These are phyloP conservation scores for Tholera decimalis DNA, from an alignment of 2,888 invertebrate genomes.

Conservation along the genomic window DNA sequence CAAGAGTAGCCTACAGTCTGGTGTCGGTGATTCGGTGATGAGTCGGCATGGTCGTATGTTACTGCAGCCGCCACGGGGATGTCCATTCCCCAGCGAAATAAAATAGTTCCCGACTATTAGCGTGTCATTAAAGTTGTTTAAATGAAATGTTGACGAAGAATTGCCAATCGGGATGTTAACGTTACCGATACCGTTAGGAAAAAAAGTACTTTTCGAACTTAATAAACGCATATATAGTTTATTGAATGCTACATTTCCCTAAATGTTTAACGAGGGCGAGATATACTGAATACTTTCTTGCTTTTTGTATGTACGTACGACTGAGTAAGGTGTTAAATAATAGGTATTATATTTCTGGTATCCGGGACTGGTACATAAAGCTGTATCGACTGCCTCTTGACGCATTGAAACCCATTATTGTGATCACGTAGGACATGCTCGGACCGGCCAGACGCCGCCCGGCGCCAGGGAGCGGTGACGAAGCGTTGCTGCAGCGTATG, in stretches of 20 bases:
- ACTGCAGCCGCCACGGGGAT: constrained; percentile 16
- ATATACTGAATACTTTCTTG: no score
- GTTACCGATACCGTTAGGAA: constrained; percentile 6
- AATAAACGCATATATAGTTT: constrained; percentile 6
- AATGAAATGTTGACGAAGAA: constrained; percentile 20
- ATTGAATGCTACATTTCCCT: background rate
- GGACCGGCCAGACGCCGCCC: background rate
- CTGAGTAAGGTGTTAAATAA: no score
- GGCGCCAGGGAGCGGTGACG: no score
- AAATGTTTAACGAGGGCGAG: background rate
- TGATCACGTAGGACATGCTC: background rate
- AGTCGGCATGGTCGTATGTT: constrained; percentile 10
- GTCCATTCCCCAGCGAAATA: background rate
- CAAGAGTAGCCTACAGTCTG: constrained; percentile 1
- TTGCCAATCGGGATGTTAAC: constrained; percentile 2
- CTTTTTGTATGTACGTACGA: no score
- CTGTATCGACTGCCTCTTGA: background rate
- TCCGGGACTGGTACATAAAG: no score
- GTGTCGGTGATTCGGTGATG: constrained; percentile 18
- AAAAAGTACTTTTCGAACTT: constrained; percentile 37
- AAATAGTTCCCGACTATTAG: constrained; percentile 30
- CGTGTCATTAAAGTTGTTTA: constrained; percentile 36
- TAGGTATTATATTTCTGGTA: no score
- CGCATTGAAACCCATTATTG: constrained; percentile 1
- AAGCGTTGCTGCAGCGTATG: background rate